Evolutionary conservation across 2,113 vertebrate species (phyloP).

Genomic region (Zosterops japonicus): DNA sequence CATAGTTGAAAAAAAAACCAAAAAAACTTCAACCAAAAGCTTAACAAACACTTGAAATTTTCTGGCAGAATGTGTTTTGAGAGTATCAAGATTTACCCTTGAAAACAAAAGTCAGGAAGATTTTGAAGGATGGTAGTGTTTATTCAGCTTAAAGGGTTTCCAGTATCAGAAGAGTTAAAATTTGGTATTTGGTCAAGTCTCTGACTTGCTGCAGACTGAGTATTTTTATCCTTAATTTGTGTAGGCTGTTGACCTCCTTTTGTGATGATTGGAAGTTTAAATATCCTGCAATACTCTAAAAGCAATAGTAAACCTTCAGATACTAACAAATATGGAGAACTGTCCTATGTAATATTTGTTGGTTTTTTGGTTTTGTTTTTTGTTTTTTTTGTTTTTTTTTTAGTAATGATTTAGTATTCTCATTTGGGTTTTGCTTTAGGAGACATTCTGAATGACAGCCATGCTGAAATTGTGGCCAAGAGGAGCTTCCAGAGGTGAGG

Average conservation of each 20-base stretch:
- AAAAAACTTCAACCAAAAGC: not conserved
- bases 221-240: not conserved
- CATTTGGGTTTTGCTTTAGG: slow-evolving; percentile 75
- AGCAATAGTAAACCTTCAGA: not conserved
- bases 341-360: not conserved
- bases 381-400: not conserved
- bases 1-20: not conserved
- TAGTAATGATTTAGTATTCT: not conserved
- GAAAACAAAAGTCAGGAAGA: not conserved
- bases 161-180: not conserved
- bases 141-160: not conserved
- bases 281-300: not conserved
- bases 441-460: slow-evolving; percentile 93
- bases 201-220: not conserved
- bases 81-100: not conserved
- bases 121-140: not conserved
- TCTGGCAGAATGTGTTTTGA: not conserved
- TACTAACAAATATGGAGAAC: not conserved
- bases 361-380: not conserved
- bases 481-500: slow-evolving; percentile 90
- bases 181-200: not conserved
- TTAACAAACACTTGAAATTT: not conserved
- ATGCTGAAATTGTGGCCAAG: slow-evolving; percentile 91
- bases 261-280: not conserved
- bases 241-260: not conserved